phyloP scores from a whole-genome alignment of 2,888 invertebrate genomes.

The Dascillus cervinus region DNA sequence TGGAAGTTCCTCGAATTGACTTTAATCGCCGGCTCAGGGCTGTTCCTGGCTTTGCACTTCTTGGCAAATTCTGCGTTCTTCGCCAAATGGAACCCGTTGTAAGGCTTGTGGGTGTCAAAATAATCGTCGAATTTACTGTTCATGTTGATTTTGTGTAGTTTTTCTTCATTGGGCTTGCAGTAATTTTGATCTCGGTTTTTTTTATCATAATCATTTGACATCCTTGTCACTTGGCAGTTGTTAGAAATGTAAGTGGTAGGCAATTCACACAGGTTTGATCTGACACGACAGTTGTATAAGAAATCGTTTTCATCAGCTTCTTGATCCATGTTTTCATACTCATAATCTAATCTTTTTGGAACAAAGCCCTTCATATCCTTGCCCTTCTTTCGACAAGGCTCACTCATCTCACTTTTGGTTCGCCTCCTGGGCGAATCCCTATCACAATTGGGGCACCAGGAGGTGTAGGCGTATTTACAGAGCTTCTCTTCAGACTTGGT shows the following conservation, averaged over 20 bases:
- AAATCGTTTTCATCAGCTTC: constrained; percentile 31
- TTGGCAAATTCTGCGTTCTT: neutral
- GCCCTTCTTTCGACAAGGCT: constrained; percentile 33
- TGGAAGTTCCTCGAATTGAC: neutral
- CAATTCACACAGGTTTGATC: constrained; percentile 36
- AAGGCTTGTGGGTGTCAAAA: constrained; percentile 6
- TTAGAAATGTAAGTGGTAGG: constrained; percentile 41
- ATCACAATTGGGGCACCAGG: constrained; percentile 41
- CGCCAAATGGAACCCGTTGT: constrained; percentile 4
- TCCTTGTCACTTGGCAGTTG: constrained; percentile 31
- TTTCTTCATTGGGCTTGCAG: constrained; percentile 17
- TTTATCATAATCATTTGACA: constrained; percentile 18
- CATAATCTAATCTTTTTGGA: constrained; percentile 31
- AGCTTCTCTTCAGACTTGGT: constrained; percentile 28
- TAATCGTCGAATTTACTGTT: constrained; percentile 10
- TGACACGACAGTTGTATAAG: constrained; percentile 26
- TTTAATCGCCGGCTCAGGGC: neutral
- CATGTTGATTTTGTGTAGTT: constrained; percentile 13
- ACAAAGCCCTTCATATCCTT: constrained; percentile 37
- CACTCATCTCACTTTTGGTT: constrained; percentile 36
- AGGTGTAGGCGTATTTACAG: constrained; percentile 34
- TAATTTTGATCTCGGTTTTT: constrained; percentile 14
- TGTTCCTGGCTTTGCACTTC: neutral
- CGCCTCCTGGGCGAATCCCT: constrained; percentile 34
- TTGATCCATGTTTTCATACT: constrained; percentile 38